Evolutionary conservation across 2,113 vertebrate genomes (phyloP), one percentile per base, ranked within the genome.

Genomic region (Dermatemys mawii): DNA sequence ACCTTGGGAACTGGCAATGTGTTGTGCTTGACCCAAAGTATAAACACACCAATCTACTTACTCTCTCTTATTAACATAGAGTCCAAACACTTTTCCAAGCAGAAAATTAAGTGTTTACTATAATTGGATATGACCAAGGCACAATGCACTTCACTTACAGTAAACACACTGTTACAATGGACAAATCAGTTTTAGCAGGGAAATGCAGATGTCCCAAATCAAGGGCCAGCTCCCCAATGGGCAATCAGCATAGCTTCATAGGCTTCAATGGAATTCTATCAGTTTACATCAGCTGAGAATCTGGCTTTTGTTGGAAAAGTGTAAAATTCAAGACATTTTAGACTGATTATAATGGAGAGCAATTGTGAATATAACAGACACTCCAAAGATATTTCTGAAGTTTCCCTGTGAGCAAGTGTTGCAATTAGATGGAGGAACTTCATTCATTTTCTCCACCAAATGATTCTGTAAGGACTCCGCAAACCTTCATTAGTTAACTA

Each of bases 21-120:
- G 90, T 93, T 95, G 96, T 93, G 90, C 93, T 93, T 92, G 90
- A 90, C 94, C 44, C 75, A 93, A 94, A 91, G 87, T 94, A 93
- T 94, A 97, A 96, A 90, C 93, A 94, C 78, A 87, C 73, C 73
- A 87, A 87, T 54, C 60, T 67, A 78, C 90, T 93, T 63, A 86
- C 86, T 81, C 85, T 90, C 86, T 95, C 89, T 79, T 54, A 78
- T 78, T 91, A 81, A 86, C 70, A 0, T 10, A 32, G 85, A 89
- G 63, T 57, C 81, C 89, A 93, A 97, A 94, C 70, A 70, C 79
- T 55, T 84, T 54, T 79, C 89, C 93, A 90, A 81, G 63, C 60
- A 92, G 93, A 90, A 78, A 78, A 87, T 78, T 83, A 73, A 92
- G 76, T 63, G n/a, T 84, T 83, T 88, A 86, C 50, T 80, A 27